phyloP scores from a whole-genome alignment of 2,888 invertebrate genomes.

The Calephelis perditalis region DNA sequence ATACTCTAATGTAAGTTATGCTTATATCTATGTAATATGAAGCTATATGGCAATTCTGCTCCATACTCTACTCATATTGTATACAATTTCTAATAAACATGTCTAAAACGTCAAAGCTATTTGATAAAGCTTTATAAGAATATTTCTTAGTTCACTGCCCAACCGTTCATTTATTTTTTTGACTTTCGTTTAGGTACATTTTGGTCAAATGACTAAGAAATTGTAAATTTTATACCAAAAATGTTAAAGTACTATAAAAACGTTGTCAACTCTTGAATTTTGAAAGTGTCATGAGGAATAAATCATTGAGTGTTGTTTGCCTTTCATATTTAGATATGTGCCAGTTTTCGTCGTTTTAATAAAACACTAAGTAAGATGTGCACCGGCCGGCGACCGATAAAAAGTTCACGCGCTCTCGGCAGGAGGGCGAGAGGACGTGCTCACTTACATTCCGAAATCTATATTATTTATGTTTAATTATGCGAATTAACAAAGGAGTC shows the following conservation, averaged over 20 bases:
- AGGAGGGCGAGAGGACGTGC: slow-evolving; percentile 62
- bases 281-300: slow-evolving; percentile 39
- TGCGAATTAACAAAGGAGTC: slow-evolving; percentile 65
- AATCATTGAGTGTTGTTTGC: slow-evolving; percentile 24
- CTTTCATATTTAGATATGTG: slow-evolving; percentile 8
- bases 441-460: slow-evolving; percentile 59
- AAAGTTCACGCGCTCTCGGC: slow-evolving; percentile 67
- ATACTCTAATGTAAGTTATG: too few species aligned
- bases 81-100: too few species aligned
- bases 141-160: too few species aligned
- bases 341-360: slow-evolving; percentile 29
- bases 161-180: too few species aligned
- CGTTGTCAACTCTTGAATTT: not conserved
- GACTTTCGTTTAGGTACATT: too few species aligned
- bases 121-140: too few species aligned
- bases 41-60: too few species aligned
- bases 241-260: not conserved
- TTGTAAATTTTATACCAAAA: not conserved
- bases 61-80: too few species aligned
- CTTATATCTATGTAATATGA: too few species aligned
- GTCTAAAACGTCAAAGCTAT: too few species aligned
- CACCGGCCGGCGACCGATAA: slow-evolving; percentile 51
- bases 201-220: too few species aligned
- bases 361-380: slow-evolving; percentile 36
- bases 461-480: slow-evolving; percentile 71